phyloP scores from a whole-genome alignment of 1,140 invertebrate genomes.

The Drosophila tristis region DNA sequence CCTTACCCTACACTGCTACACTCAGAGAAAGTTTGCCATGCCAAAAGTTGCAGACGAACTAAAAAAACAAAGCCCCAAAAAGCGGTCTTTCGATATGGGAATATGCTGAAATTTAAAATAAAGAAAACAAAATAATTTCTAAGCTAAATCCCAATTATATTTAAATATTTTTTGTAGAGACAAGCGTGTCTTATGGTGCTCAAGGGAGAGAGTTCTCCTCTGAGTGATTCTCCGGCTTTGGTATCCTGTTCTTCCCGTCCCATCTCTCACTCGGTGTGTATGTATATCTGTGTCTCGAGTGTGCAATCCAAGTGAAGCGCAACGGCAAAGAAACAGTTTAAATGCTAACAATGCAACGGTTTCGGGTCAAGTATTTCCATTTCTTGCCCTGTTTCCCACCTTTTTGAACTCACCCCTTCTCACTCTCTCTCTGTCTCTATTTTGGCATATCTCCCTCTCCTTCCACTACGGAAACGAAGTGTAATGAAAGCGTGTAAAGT shows the following conservation, averaged over 20 bases:
- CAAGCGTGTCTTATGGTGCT: too few relatives aligned
- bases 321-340: slow-evolving; percentile 57
- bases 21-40: too few relatives aligned
- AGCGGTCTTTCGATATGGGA: too few relatives aligned
- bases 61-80: too few relatives aligned
- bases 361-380: slow-evolving; percentile 62
- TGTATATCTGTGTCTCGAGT: slow-evolving; percentile 52
- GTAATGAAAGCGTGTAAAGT: slow-evolving; percentile 82
- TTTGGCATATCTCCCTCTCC: neutral
- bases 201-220: too few relatives aligned
- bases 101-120: too few relatives aligned
- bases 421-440: neutral
- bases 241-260: neutral
- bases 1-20: slow-evolving; percentile 20
- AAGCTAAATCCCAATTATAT: too few relatives aligned
- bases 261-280: neutral
- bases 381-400: slow-evolving; percentile 7
- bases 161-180: too few relatives aligned
- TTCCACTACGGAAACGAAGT: slow-evolving; percentile 73
- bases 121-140: too few relatives aligned
- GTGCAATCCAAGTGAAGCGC: slow-evolving; percentile 63
- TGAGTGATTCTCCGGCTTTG: too few relatives aligned
- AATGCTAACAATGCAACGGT: slow-evolving; percentile 72
- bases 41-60: too few relatives aligned
- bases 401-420: neutral